A percentile compares a stretch with the other conserved stretches of the same genome.
These are phyloP conservation scores for Poecilus cupreus DNA, from an alignment of 2,888 invertebrate genomes.

Conservation along the genomic window DNA sequence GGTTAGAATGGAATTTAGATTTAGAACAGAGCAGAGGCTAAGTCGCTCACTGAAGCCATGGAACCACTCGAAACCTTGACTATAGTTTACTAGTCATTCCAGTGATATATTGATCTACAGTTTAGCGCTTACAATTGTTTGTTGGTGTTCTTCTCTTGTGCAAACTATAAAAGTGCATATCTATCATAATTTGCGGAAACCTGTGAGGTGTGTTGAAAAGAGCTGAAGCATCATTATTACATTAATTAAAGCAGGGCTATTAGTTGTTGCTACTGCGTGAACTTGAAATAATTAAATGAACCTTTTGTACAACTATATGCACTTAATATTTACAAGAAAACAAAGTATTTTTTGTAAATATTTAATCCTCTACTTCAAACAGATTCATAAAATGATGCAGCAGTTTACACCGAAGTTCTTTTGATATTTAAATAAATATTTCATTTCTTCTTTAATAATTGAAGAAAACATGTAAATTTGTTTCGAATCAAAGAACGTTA, in stretches of 20 bases:
- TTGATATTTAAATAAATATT: too few species aligned
- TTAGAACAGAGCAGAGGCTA: slow-evolving; percentile 13
- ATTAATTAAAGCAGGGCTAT: not conserved
- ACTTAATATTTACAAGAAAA: too few species aligned
- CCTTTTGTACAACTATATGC: not conserved
- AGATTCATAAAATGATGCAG: too few species aligned
- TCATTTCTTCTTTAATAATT: too few species aligned
- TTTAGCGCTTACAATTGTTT: not conserved
- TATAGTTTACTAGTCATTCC: not conserved
- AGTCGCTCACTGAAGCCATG: not conserved
- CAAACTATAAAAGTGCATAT: not conserved
- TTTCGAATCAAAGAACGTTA: too few species aligned
- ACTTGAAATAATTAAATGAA: slow-evolving; percentile 17
- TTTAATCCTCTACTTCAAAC: too few species aligned
- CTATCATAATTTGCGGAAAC: slow-evolving; percentile 4
- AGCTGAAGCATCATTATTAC: slow-evolving; percentile 22
- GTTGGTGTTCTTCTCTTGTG: not conserved
- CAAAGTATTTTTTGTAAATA: too few species aligned
- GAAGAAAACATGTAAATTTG: too few species aligned
- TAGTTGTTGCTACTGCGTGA: not conserved
- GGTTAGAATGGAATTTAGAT: slow-evolving; percentile 23
- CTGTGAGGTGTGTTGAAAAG: slow-evolving; percentile 12
- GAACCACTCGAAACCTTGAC: not conserved
- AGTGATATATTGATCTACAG: slow-evolving; percentile 15
- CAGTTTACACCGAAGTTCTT: too few species aligned